Evolutionary conservation across 2,113 vertebrate species (phyloP).

Genomic region (Trachemys scripta): DNA sequence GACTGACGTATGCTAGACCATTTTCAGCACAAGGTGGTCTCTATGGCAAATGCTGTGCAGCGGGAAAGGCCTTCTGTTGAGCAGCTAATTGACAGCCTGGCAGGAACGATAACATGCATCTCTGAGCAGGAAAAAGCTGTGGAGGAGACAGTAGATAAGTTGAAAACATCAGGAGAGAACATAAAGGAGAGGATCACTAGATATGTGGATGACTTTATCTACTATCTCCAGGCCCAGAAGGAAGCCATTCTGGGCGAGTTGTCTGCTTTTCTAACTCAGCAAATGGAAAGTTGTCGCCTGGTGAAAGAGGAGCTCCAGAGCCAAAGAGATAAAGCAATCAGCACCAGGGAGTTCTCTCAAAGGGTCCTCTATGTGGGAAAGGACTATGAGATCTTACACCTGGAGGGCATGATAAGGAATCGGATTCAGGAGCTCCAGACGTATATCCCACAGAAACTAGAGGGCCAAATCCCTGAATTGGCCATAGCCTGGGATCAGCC

Average conservation of each 20-base stretch:
- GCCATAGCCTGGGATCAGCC: neutral
- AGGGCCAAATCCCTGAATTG: neutral
- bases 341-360: slow-evolving; percentile 31
- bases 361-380: slow-evolving; percentile 23
- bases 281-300: neutral
- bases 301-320: slow-evolving; percentile 4
- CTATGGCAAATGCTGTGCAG: slow-evolving; percentile 14
- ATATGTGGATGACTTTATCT: neutral
- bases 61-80: slow-evolving; percentile 10
- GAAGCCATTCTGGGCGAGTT: neutral
- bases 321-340: slow-evolving; percentile 25
- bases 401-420: slow-evolving; percentile 28
- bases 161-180: neutral
- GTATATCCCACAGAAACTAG: neutral
- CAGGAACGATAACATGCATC: neutral
- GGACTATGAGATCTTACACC: slow-evolving; percentile 33
- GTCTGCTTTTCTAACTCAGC: neutral
- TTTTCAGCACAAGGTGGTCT: slow-evolving; percentile 8
- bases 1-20: slow-evolving; percentile 33
- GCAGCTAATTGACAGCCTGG: slow-evolving; percentile 25
- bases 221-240: slow-evolving; percentile 24
- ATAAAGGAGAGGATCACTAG: slow-evolving; percentile 13
- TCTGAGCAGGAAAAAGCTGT: slow-evolving; percentile 17
- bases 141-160: neutral
- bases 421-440: slow-evolving; percentile 18